Base-by-base conservation (phyloP, 1,140 invertebrate genomes). In the Bilobella aurantiaca region DNA sequence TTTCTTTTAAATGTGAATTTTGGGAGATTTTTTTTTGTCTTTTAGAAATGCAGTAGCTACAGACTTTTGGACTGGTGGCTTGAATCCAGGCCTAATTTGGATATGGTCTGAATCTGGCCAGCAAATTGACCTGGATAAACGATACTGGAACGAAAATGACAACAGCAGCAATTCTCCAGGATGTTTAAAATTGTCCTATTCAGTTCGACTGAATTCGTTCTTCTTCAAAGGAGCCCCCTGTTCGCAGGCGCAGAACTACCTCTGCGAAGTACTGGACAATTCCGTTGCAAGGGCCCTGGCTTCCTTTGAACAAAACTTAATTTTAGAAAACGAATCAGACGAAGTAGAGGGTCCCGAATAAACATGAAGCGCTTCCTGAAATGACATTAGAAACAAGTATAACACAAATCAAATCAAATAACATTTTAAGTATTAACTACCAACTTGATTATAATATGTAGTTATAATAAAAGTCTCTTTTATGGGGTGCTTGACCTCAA, bases 111-210 rank as follows among this genome's bases (percentile, higher is more conserved):
- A 70, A 28, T 73, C 71, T 28, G 71, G 68, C 1, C 68, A 73
- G 25, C 66, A 68, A 57, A 69, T 73, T 8, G 69, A 70, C 16
- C 32, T 70, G 65, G 69, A 73, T 31, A 58, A 65, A 47, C 1
- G 69, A 57, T 73, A 68, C 60, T 73, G 71, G 71, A 73, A 73
- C 65, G 71, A 73, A 8, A 73, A 73, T 56, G 71, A 73, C 29
- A 73, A 73, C 58, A 62, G 42, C n/a, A 70, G 68, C 34, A 69
- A 62, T 30, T 59, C 68, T 30, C 71, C 71, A 16, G 71, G 71
- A 18, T 73, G 71, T 59, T 37, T 73, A 2, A 73, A 73, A 59
- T 29, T 73, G 3, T 70, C 71, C 14, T 70, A 70, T 49, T 70
- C 68, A 0, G 34, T 62, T 28, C 59, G 71, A 25, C 31, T 73